Evolutionary conservation across 2,113 vertebrate species (phyloP), one percentile per base, ranked within the genome.

Genomic region (Zosterops japonicus): DNA sequence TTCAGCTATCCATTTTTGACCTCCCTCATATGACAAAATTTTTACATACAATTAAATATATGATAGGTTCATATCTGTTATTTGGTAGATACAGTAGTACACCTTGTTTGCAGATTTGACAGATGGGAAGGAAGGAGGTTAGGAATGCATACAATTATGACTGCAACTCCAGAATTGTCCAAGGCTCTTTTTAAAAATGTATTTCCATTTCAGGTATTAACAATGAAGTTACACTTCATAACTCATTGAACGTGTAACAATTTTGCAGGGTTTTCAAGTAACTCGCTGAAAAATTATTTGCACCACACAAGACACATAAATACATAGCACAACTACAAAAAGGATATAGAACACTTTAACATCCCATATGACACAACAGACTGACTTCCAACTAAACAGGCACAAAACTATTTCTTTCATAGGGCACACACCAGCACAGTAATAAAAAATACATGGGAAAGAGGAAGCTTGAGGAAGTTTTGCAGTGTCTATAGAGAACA

Each of bases 11-110:
- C 0, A 2, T 6, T 81, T 19, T 11, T 60, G 9, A 75, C 33
- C 8, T 70, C 47, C 23, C 50, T 64, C 60, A 76, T 6, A 63
- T 11, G 6, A 63, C 25, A 57, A 86, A 76, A 52, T 28, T 77
- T 52, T 57, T 63, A 23, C 14, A 23, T 27, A 39, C 7, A 39
- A 39, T 42, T 47, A 87, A 61, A 47, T 3, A 20, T 31, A 52
- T 6, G 7, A 5, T n/a, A 33, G 1, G 11, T 28, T 17, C 5
- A 4, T 46, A 79, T 25, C 7, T 0, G 0, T 11, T 60, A 79
- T 53, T 21, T 63, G 25, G 47, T n/a, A 59, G 22, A 11, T 39
- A 71, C 0, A 33, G 20, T 6, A 74, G 13, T 4, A 55, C 11
- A 12, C 11, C 16, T 47, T 64, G 13, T 47, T 39, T 56, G 14